These are phyloP conservation scores for Hepsetus odoe DNA, from an alignment of 2,113 vertebrate genomes.

Conservation along the genomic window DNA sequence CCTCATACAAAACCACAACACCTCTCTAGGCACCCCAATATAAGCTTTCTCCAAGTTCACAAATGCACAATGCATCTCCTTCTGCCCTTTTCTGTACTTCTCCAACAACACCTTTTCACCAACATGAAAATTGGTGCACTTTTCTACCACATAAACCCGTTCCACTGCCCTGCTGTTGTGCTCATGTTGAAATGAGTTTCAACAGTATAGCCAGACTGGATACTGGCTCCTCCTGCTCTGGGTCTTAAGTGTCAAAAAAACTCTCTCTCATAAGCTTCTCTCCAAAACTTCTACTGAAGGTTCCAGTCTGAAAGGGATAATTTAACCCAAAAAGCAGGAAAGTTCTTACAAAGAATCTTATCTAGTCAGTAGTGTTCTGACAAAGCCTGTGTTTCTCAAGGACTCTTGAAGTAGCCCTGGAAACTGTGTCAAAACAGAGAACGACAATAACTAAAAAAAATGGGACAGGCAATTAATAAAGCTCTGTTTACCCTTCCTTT, in stretches of 20 bases:
- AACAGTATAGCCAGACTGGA: conserved; percentile 29
- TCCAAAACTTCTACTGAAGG: not conserved
- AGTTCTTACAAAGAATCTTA: conserved; percentile 10
- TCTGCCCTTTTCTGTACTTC: no score
- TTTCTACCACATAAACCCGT: conserved; percentile 36
- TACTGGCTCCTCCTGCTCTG: conserved; percentile 26
- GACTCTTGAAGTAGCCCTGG: not conserved
- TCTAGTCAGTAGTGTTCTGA: not conserved
- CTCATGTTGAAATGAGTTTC: conserved; percentile 46
- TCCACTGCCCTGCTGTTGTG: conserved; percentile 2
- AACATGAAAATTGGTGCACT: conserved; percentile 18
- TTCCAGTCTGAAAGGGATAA: conserved; percentile 11
- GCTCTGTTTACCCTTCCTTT: conserved; percentile 42
- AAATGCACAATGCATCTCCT: no score
- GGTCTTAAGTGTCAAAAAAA: conserved; percentile 43
- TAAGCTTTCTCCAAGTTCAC: no score
- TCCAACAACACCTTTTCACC: no score
- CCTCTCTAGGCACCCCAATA: no score
- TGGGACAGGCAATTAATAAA: conserved; percentile 60
- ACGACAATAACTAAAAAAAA: conserved; percentile 39
- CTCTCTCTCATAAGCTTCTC: conserved; percentile 38
- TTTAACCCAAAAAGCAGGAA: conserved; percentile 15
- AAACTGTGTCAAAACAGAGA: conserved; percentile 36
- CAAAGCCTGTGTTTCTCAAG: not conserved
- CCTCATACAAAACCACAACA: no score